Evolutionary conservation across 2,888 invertebrate species (phyloP).

Genomic region (Charanyca ferruginea): DNA sequence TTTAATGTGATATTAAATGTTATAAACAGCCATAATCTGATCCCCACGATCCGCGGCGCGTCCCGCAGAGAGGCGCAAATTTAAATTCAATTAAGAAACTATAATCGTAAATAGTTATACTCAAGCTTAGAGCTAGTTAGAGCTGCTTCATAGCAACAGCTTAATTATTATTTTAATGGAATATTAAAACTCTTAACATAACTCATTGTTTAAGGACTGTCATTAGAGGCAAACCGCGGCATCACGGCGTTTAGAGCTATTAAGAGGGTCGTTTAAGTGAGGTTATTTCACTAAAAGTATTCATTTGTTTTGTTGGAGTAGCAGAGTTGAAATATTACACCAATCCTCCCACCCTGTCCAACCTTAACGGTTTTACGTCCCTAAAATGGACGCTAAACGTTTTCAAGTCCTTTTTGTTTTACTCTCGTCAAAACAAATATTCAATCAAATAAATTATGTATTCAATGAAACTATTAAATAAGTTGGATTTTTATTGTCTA

Average conservation of each 20-base stretch:
- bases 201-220: slow-evolving; percentile 73
- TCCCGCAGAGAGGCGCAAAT: slow-evolving; percentile 83
- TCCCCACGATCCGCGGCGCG: slow-evolving; percentile 78
- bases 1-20: slow-evolving; percentile 69
- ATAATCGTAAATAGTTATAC: slow-evolving; percentile 72
- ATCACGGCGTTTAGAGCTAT: slow-evolving; percentile 69
- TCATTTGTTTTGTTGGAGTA: slow-evolving; percentile 56
- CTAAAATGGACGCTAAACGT: not conserved
- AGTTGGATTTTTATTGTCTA: not conserved
- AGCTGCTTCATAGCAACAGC: slow-evolving; percentile 66
- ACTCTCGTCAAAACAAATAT: not conserved
- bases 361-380: slow-evolving; percentile 24
- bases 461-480: slow-evolving; percentile 19
- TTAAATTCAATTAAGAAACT: slow-evolving; percentile 79
- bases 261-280: slow-evolving; percentile 69
- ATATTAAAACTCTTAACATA: slow-evolving; percentile 74
- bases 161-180: slow-evolving; percentile 77
- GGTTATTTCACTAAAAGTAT: slow-evolving; percentile 70
- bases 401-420: slow-evolving; percentile 9
- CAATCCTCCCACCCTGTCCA: slow-evolving; percentile 40
- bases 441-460: slow-evolving; percentile 6
- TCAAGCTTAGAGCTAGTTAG: slow-evolving; percentile 58
- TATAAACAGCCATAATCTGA: slow-evolving; percentile 72
- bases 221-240: slow-evolving; percentile 68
- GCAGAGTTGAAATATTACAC: slow-evolving; percentile 68